Conservation (phyloP, 2,113 vertebrate genomes). For the Oriolus oriolus region DNA sequence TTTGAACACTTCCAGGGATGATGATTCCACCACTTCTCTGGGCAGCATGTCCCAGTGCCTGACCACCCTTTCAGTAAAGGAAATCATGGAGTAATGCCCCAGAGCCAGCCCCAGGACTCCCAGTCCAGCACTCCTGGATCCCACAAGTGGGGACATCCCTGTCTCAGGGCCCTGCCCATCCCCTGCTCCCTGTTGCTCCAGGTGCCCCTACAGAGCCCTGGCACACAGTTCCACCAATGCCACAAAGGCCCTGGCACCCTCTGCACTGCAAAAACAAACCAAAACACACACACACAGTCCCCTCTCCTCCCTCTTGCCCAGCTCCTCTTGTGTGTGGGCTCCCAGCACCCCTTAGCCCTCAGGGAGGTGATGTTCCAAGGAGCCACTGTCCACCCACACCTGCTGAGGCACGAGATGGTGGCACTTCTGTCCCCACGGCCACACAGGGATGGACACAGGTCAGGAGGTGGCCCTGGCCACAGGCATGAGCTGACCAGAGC, state of each 20-base stretch:
- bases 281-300: not conserved
- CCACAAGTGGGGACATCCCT: no score
- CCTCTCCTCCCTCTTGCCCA: not conserved
- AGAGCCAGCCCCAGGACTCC: not conserved
- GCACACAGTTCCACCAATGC: accelerated
- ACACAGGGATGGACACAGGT: accelerated
- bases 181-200: not conserved
- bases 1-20: not conserved
- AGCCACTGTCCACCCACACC: accelerated
- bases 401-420: accelerated
- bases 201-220: not conserved
- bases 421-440: not conserved
- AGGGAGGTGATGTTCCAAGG: not conserved
- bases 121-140: no score
- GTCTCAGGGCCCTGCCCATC: no score
- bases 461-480: not conserved
- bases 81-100: accelerated
- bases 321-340: accelerated
- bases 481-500: not conserved
- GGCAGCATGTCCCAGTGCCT: no score
- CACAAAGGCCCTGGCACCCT: not conserved
- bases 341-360: not conserved
- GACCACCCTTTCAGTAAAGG: no score
- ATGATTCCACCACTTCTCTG: not conserved
- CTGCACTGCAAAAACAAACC: not conserved